phyloP scores from a whole-genome alignment of 2,888 invertebrate species.

The Meteorus colon region DNA sequence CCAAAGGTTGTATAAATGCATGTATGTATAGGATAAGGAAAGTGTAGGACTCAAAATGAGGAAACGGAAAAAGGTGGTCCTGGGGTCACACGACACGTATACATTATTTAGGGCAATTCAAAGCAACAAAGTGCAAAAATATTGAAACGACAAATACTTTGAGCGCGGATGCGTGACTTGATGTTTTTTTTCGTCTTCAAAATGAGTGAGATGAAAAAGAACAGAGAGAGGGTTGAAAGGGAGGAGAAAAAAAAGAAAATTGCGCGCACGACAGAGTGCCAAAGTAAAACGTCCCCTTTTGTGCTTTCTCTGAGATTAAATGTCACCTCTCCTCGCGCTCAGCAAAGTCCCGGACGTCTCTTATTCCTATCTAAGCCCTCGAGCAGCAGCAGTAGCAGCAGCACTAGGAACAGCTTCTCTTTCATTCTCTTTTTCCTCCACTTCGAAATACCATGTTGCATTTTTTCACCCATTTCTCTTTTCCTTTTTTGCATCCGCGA shows the following conservation, averaged over 20 bases:
- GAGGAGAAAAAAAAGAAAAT: neutral
- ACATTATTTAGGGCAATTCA: conserved; percentile 10
- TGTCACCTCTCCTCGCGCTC: conserved; percentile 55
- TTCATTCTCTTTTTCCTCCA: conserved; percentile 34
- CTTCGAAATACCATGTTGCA: conserved; percentile 26
- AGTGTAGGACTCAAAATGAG: neutral
- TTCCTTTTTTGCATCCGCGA: conserved; percentile 48
- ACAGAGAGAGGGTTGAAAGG: neutral
- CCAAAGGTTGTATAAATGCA: neutral
- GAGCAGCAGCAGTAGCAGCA: conserved; percentile 29
- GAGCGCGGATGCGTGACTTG: conserved; percentile 5
- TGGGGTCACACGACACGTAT: neutral
- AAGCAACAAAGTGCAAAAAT: neutral
- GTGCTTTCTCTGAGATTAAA: conserved; percentile 69
- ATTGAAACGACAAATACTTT: neutral
- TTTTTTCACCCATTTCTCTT: conserved; percentile 27
- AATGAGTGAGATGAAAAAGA: conserved; percentile 29
- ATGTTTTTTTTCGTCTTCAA: conserved; percentile 49
- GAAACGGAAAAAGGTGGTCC: neutral
- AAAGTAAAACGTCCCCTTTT: conserved; percentile 63
- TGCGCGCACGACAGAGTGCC: conserved; percentile 61
- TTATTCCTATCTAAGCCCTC: conserved; percentile 41
- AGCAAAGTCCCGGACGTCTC: conserved; percentile 44
- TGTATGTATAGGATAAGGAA: neutral
- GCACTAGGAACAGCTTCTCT: conserved; percentile 34